Evolutionary conservation across 2,888 invertebrate genomes (phyloP).

Genomic region (Tetropium fuscum): DNA sequence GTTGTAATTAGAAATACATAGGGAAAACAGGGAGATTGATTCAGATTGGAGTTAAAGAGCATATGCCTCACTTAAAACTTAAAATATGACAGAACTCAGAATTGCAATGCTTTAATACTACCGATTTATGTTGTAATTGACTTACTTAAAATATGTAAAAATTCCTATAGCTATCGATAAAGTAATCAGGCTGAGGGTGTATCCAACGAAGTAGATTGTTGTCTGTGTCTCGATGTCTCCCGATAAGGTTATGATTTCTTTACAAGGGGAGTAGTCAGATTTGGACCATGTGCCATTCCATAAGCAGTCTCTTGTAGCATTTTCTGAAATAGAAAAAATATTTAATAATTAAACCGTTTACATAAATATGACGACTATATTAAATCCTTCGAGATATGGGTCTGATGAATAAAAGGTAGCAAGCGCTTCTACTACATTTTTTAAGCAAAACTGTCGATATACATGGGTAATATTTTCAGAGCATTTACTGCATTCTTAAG

Average conservation of each 20-base stretch:
- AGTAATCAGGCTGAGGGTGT: slow-evolving; percentile 85
- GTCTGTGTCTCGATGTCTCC: slow-evolving; percentile 77
- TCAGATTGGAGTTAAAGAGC: too few species aligned
- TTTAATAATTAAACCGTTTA: too few species aligned
- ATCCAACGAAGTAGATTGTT: slow-evolving; percentile 86
- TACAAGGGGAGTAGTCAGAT: slow-evolving; percentile 81
- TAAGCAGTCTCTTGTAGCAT: slow-evolving; percentile 84
- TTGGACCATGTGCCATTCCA: slow-evolving; percentile 87
- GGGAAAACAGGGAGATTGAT: too few species aligned
- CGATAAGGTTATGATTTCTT: slow-evolving; percentile 71
- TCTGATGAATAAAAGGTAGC: background rate
- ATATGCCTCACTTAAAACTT: too few species aligned
- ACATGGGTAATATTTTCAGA: background rate
- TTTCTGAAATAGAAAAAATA: slow-evolving; percentile 76
- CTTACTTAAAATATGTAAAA: slow-evolving; percentile 92
- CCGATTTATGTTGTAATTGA: too few species aligned
- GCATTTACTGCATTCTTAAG: background rate
- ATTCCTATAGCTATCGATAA: slow-evolving; percentile 86
- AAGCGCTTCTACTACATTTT: background rate
- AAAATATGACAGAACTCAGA: too few species aligned
- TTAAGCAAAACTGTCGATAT: background rate
- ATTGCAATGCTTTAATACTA: too few species aligned
- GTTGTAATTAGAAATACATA: too few species aligned
- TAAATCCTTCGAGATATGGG: too few species aligned
- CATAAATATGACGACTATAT: too few species aligned